These are phyloP conservation scores for Baccha elongata DNA, from an alignment of 2,888 invertebrate species.

Conservation along the genomic window DNA sequence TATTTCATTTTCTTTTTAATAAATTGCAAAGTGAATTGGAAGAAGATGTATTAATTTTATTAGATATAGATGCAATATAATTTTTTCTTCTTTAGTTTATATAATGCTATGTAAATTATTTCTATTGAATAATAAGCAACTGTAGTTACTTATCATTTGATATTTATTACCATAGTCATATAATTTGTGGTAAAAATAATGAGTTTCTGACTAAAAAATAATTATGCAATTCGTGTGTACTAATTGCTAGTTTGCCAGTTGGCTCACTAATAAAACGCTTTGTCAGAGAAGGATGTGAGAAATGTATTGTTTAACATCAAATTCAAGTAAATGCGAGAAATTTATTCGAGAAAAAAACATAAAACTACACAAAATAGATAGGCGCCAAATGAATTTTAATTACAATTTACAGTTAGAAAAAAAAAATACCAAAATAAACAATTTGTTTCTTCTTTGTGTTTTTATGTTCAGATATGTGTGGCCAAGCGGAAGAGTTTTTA, in stretches of 20 bases:
- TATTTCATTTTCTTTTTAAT: not conserved
- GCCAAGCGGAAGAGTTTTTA: constrained; percentile 34
- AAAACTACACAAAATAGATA: not conserved
- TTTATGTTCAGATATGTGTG: constrained; percentile 10
- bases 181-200: no score
- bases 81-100: no score
- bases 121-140: no score
- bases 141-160: no score
- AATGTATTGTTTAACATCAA: constrained; percentile 30
- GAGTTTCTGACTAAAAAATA: not conserved
- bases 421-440: not conserved
- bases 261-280: constrained; percentile 33
- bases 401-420: not conserved
- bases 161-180: no score
- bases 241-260: constrained; percentile 48
- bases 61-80: no score
- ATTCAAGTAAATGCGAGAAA: constrained; percentile 3
- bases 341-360: constrained; percentile 2
- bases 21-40: no score
- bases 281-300: constrained; percentile 32
- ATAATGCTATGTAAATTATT: no score
- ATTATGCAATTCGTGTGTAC: constrained; percentile 57
- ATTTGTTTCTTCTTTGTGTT: constrained; percentile 5
- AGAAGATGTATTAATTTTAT: no score
- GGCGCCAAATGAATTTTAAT: constrained; percentile 33